Conservation (phyloP, 2,797 vertebrate species). For the Sphenopsis melanotis region DNA sequence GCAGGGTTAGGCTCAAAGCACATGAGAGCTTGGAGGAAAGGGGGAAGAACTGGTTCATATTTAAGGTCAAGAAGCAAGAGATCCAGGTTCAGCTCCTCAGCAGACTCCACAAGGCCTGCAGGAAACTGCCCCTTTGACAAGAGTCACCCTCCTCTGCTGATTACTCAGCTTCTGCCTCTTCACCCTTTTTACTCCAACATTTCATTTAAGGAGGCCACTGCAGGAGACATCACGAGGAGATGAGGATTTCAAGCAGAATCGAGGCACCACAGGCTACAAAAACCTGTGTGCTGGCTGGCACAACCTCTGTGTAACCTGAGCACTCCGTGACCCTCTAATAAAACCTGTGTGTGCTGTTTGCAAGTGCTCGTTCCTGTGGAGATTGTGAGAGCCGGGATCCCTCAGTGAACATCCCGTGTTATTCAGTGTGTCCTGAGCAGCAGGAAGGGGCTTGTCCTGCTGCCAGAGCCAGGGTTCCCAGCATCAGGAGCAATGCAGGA, state of each 20-base stretch:
- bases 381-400: background rate
- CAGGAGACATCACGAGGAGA: background rate
- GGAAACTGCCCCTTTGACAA: background rate
- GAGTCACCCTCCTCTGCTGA: background rate
- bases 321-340: background rate
- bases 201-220: background rate
- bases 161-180: background rate
- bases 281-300: background rate
- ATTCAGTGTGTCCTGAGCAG: background rate
- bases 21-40: background rate
- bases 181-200: background rate
- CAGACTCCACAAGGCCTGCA: background rate
- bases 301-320: background rate
- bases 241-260: background rate
- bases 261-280: background rate
- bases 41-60: background rate
- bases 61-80: background rate
- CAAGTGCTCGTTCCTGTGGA: background rate
- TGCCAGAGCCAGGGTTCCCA: background rate
- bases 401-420: background rate
- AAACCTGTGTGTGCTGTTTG: background rate
- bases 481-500: background rate
- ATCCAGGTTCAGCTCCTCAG: background rate
- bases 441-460: rapidly evolving
- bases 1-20: background rate